These are phyloP conservation scores for Colostygia pectinataria DNA, from an alignment of 2,888 invertebrate genomes.

Conservation along the genomic window DNA sequence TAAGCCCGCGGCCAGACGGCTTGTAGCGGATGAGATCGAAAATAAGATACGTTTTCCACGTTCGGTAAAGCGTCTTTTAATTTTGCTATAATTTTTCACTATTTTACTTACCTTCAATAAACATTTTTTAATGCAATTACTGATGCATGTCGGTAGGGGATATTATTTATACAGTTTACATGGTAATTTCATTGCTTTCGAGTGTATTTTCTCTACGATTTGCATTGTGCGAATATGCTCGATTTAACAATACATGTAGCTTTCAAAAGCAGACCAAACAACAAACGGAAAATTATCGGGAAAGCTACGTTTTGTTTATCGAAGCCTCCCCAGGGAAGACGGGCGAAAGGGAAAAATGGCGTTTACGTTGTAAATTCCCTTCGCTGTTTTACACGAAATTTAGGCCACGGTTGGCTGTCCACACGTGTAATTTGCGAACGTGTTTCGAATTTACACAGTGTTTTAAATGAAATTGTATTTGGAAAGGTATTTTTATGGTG, in stretches of 20 bases:
- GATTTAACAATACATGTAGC: not conserved
- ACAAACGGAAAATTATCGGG: slow-evolving; percentile 51
- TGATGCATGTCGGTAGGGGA: too few relatives aligned
- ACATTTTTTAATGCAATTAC: too few relatives aligned
- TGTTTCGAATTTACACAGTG: slow-evolving; percentile 31
- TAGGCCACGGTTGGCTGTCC: slow-evolving; percentile 36
- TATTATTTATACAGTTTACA: not conserved
- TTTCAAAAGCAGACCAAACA: slow-evolving; percentile 14
- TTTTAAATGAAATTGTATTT: slow-evolving; percentile 40
- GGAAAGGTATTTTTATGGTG: slow-evolving; percentile 12
- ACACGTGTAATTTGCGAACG: slow-evolving; percentile 41
- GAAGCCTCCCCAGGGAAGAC: slow-evolving; percentile 43
- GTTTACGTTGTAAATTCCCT: slow-evolving; percentile 37
- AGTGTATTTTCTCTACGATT: not conserved
- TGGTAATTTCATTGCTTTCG: not conserved
- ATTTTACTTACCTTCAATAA: too few relatives aligned
- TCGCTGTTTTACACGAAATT: slow-evolving; percentile 34
- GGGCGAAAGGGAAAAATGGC: slow-evolving; percentile 40
- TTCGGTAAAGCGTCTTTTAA: slow-evolving; percentile 54
- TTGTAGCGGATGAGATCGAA: not conserved
- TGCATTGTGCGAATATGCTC: not conserved
- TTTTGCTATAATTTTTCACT: not conserved
- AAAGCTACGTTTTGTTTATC: slow-evolving; percentile 64
- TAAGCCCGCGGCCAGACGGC: slow-evolving; percentile 34
- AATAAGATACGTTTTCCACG: slow-evolving; percentile 22